phyloP scores from a whole-genome alignment of 2,888 invertebrate species.

The Falcaria lacertinaria region DNA sequence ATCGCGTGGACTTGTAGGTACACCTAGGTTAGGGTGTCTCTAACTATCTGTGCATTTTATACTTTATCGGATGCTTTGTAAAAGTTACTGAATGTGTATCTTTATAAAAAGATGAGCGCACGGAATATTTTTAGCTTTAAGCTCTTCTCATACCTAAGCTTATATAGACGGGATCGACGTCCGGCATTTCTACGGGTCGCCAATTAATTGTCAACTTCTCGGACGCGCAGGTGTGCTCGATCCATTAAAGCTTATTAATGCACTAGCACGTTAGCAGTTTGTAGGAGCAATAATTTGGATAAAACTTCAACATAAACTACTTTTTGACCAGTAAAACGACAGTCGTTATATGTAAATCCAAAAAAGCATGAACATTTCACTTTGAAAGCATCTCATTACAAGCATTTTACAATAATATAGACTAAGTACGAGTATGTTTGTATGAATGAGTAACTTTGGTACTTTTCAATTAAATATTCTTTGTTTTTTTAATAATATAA shows the following conservation, averaged over 20 bases:
- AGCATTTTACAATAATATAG: constrained; percentile 34
- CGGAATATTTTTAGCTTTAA: not conserved
- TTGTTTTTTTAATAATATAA: constrained; percentile 48
- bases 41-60: constrained; percentile 56
- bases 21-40: constrained; percentile 57
- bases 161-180: too few species aligned
- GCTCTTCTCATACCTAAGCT: not conserved
- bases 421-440: constrained; percentile 37
- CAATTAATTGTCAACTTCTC: too few species aligned
- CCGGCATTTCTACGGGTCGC: too few species aligned
- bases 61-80: constrained; percentile 59
- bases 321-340: constrained; percentile 12
- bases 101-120: not conserved
- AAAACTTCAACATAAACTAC: constrained; percentile 6
- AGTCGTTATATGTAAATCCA: constrained; percentile 7
- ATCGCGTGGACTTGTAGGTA: constrained; percentile 40
- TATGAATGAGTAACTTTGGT: constrained; percentile 51
- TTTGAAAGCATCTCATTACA: constrained; percentile 36
- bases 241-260: too few species aligned
- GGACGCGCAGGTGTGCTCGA: too few species aligned
- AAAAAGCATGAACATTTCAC: constrained; percentile 7
- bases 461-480: constrained; percentile 39
- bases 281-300: not conserved
- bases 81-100: constrained; percentile 34
- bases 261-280: not conserved